Evolutionary conservation across 1,140 invertebrate genomes (phyloP), one percentile per base, ranked within the genome.

Genomic region (Drosophila tropicalis): DNA sequence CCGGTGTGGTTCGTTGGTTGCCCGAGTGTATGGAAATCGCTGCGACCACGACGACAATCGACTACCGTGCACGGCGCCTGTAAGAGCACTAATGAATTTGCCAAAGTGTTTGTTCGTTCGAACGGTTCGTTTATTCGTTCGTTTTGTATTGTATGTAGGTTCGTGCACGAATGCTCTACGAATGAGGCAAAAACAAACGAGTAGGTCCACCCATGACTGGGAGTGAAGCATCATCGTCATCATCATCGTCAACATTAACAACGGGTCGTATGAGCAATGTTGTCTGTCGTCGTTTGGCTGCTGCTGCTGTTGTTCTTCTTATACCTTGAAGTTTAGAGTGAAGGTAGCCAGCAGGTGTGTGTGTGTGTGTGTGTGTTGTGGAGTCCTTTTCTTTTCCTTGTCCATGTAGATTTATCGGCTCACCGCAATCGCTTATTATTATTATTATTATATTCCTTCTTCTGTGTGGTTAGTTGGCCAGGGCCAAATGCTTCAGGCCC

Each of bases 81-180:
- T 87, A 90, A 91, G 82, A 91, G 84, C 87, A 91, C 90, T 91
- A 91, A 91, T 91, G 79, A 90, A 79, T 83, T 82, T 89, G 76
- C 77, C 71, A 77, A 76, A 66, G 58, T 58, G 60, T 34, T 62
- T 40, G 44, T 51, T 51, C 17, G 44, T 22, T 22, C 44, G 41
- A 15, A 9, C 40, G 40, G 5, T n/a, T 13, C 40, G 13, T 41
- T 41, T 5, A 17, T 44, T 15, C 41, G 41, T 44, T 15, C 44
- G 17, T 51, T 51, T 44, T 44, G 6, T 5, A 15, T 44, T 15
- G n/a, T 47, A 17, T 15, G 44, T 47, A 36, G 71, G 15, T 51
- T 60, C 57, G 58, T 68, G 78, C 68, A 79, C 85, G 79, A 70
- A 65, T 19, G 44, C 51, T 15, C 25, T 60, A 44, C 44, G 36